Evolutionary conservation across 2,113 vertebrate species (phyloP).

Genomic region (Riparia riparia): DNA sequence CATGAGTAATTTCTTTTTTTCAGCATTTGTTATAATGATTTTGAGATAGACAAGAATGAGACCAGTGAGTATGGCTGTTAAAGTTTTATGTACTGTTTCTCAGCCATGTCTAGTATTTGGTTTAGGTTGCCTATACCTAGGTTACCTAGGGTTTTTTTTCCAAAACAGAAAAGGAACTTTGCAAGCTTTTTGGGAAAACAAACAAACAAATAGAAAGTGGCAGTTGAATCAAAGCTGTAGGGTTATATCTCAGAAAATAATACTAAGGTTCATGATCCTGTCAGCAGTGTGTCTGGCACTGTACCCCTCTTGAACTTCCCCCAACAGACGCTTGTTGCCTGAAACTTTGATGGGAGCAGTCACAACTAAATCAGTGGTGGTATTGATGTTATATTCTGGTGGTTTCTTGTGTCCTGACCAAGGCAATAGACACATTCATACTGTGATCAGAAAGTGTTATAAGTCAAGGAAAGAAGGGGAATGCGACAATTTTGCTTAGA

Average conservation of each 20-base stretch:
- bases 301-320: neutral
- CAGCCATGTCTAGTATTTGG: neutral
- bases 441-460: neutral
- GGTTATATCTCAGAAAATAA: neutral
- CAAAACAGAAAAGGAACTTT: neutral
- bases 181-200: neutral
- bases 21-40: neutral
- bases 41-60: neutral
- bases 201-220: neutral
- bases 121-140: neutral
- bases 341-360: neutral
- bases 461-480: neutral
- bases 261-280: neutral
- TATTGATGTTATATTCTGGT: neutral
- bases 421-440: neutral
- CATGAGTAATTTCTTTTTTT: neutral
- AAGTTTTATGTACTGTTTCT: neutral
- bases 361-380: neutral
- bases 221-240: neutral
- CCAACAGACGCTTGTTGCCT: neutral
- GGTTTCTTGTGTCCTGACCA: neutral
- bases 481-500: neutral
- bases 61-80: neutral
- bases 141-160: neutral
- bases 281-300: neutral